Conservation (phyloP, 2,888 invertebrate genomes). For the Ganaspis brasiliensis region DNA sequence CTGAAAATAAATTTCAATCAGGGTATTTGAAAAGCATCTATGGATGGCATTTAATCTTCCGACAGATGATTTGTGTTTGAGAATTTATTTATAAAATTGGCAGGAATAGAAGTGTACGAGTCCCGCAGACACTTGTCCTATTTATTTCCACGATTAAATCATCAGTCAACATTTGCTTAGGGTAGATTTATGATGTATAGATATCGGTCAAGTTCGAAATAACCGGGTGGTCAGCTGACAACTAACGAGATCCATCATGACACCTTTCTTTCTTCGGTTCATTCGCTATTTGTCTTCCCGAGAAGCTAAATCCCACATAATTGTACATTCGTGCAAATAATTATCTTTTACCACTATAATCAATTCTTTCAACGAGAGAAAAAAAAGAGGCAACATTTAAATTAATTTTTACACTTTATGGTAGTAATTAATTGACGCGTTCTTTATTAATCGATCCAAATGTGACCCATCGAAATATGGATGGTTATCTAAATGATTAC, state of each 20-base stretch:
- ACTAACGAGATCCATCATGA: slow-evolving; percentile 42
- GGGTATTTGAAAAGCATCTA: too few species aligned
- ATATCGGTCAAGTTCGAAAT: slow-evolving; percentile 41
- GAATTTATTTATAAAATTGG: slow-evolving; percentile 27
- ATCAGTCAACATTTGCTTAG: slow-evolving; percentile 35
- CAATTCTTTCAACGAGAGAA: not conserved
- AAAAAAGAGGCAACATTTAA: too few species aligned
- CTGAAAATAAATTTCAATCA: too few species aligned
- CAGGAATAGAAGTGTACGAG: slow-evolving; percentile 29
- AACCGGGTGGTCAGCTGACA: slow-evolving; percentile 33
- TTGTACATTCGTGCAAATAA: slow-evolving; percentile 4
- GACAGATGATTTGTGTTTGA: slow-evolving; percentile 24
- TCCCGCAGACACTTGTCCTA: slow-evolving; percentile 20
- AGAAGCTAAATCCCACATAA: not conserved
- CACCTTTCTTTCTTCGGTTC: slow-evolving; percentile 38
- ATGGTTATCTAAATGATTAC: too few species aligned
- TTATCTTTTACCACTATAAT: slow-evolving; percentile 15
- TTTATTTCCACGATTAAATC: slow-evolving; percentile 38
- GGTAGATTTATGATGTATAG: slow-evolving; percentile 27
- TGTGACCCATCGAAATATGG: too few species aligned
- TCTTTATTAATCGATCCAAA: too few species aligned
- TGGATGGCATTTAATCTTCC: too few species aligned
- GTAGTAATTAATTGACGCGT: too few species aligned
- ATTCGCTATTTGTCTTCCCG: slow-evolving; percentile 13
- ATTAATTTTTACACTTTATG: too few species aligned